Conservation (phyloP, 2,888 invertebrate genomes). For the Meteorus cinctellus region DNA sequence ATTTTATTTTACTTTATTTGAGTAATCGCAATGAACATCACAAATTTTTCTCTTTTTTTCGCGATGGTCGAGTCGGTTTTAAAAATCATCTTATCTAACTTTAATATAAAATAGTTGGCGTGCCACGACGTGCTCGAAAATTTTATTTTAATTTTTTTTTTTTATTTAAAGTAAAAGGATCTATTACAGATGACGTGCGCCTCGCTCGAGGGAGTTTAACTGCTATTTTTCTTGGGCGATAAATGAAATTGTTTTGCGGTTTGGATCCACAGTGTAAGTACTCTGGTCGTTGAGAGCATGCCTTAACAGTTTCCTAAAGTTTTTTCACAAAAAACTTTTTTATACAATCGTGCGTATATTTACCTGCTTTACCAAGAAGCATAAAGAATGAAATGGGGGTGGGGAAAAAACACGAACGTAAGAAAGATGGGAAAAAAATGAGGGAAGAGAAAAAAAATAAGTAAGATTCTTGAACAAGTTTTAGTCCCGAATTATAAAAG, state of each 20-base stretch:
- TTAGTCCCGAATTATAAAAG: neutral
- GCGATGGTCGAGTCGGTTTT: neutral
- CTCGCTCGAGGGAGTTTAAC: slow-evolving; percentile 60
- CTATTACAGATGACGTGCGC: slow-evolving; percentile 49
- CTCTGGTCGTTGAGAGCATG: slow-evolving; percentile 1
- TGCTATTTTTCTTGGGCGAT: slow-evolving; percentile 66
- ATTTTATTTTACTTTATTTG: neutral
- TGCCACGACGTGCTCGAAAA: neutral
- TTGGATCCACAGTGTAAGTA: slow-evolving; percentile 14
- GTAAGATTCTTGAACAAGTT: neutral
- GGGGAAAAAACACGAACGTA: neutral
- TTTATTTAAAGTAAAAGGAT: slow-evolving; percentile 49
- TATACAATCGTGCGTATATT: slow-evolving; percentile 8
- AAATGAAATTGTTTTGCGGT: slow-evolving; percentile 68
- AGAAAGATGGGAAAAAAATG: neutral
- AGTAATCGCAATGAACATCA: neutral
- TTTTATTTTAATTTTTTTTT: neutral
- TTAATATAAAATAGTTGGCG: neutral
- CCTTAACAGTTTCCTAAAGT: slow-evolving; percentile 40
- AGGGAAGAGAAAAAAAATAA: neutral
- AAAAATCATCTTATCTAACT: neutral
- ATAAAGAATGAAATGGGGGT: neutral
- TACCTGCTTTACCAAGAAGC: neutral
- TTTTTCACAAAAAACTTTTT: slow-evolving; percentile 26
- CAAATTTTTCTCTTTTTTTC: neutral